phyloP scores from a whole-genome alignment of 2,888 invertebrate genomes.

The Tetheella fluctuosa region DNA sequence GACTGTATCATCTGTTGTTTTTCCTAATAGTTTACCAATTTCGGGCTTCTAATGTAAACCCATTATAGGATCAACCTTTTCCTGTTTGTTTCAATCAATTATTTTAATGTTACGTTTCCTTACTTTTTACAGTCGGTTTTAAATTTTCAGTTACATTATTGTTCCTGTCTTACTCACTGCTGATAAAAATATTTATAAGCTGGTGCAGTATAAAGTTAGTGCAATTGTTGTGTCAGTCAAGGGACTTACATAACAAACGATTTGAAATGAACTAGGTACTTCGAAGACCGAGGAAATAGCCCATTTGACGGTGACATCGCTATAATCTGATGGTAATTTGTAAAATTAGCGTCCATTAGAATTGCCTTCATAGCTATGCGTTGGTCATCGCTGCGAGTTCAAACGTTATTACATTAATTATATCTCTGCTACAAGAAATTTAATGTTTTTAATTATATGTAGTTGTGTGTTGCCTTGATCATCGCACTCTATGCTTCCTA shows the following conservation, averaged over 20 bases:
- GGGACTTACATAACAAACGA: neutral
- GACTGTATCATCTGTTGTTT: neutral
- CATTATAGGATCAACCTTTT: neutral
- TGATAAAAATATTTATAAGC: too few species aligned
- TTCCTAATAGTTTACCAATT: neutral
- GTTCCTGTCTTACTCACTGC: neutral
- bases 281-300: neutral
- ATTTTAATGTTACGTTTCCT: neutral
- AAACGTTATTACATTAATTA: conserved; percentile 8
- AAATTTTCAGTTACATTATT: neutral
- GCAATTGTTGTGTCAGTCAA: too few species aligned
- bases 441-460: conserved; percentile 3
- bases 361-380: neutral
- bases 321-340: conserved; percentile 4
- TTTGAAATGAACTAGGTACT: neutral
- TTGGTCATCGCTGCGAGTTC: neutral
- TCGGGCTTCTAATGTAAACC: neutral
- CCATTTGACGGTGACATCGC: neutral
- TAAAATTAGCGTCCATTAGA: neutral
- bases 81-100: neutral
- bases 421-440: neutral
- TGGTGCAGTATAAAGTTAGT: neutral
- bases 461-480: conserved; percentile 6
- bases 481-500: conserved; percentile 10
- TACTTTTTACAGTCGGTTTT: neutral